A percentile compares a stretch with the other conserved stretches of the same genome.
Conservation (phyloP, 2,113 vertebrate species). For the Atractosteus spatula region DNA sequence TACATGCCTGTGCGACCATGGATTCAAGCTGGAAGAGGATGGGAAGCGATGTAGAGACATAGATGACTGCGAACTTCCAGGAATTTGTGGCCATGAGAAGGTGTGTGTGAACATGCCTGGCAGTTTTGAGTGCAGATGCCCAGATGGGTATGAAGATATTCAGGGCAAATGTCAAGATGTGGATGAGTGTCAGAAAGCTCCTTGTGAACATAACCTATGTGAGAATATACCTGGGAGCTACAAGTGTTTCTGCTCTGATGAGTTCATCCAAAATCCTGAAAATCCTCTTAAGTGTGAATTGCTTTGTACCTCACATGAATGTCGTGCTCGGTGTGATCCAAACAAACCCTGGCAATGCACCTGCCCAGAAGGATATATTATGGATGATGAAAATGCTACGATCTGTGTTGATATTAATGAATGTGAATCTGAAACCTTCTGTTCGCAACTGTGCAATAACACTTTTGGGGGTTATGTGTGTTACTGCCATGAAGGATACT, state of each 20-base stretch:
- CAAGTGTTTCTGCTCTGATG: slow-evolving; percentile 42
- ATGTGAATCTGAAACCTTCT: slow-evolving; percentile 3
- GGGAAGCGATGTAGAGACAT: slow-evolving; percentile 42
- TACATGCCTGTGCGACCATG: slow-evolving; percentile 41
- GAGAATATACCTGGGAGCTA: slow-evolving; percentile 38
- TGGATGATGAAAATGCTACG: accelerated
- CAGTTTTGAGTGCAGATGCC: slow-evolving; percentile 50
- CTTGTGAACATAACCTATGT: slow-evolving; percentile 58
- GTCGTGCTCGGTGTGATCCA: slow-evolving; percentile 53
- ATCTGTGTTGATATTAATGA: slow-evolving; percentile 59
- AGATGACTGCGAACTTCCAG: slow-evolving; percentile 46
- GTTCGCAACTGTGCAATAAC: slow-evolving; percentile 46
- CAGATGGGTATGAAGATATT: slow-evolving; percentile 29
- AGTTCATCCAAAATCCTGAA: slow-evolving; percentile 17
- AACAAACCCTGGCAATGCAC: slow-evolving; percentile 45
- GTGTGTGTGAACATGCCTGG: slow-evolving; percentile 40
- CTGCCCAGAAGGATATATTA: slow-evolving; percentile 47
- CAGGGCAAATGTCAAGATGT: slow-evolving; percentile 43
- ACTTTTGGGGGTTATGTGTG: slow-evolving; percentile 51
- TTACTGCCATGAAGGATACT: slow-evolving; percentile 38
- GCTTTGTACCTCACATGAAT: slow-evolving; percentile 42
- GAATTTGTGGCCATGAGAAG: slow-evolving; percentile 38
- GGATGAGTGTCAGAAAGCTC: slow-evolving; percentile 48
- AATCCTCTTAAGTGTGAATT: slow-evolving; percentile 33
- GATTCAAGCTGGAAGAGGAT: slow-evolving; percentile 42